Conservation (phyloP, 37 sponge, comb jelly and placozoan genomes). For the Haliclona indistincta region DNA sequence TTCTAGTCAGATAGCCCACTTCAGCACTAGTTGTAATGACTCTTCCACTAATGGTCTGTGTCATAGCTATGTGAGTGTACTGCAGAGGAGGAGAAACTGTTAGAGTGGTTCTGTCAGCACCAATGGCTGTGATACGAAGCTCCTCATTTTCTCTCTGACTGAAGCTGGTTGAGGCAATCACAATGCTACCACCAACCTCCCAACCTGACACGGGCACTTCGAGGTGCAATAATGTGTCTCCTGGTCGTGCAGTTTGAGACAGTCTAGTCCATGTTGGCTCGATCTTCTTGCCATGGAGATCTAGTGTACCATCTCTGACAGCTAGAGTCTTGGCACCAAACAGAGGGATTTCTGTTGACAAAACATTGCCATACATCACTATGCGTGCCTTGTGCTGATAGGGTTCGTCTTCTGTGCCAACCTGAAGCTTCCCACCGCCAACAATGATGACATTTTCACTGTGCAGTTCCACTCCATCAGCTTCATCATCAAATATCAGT, state of each 20-base stretch:
- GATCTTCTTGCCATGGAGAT: slow-evolving; percentile 88
- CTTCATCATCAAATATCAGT: slow-evolving; percentile 91
- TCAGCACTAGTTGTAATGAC: slow-evolving; percentile 78
- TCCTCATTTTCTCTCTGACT: slow-evolving; percentile 92
- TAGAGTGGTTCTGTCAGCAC: slow-evolving; percentile 28
- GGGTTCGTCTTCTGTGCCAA: slow-evolving; percentile 89
- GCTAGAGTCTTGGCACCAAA: slow-evolving; percentile 97
- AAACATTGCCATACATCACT: slow-evolving; percentile 85
- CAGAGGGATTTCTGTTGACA: slow-evolving; percentile 89
- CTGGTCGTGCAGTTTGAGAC: slow-evolving; percentile 59
- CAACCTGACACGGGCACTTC: slow-evolving; percentile 67
- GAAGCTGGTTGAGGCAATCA: slow-evolving; percentile 85
- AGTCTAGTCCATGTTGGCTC: slow-evolving; percentile 91
- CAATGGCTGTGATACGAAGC: slow-evolving; percentile 58
- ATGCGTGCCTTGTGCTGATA: slow-evolving; percentile 82
- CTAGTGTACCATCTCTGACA: slow-evolving; percentile 87
- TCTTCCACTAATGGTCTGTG: slow-evolving; percentile 63
- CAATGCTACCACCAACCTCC: slow-evolving; percentile 81
- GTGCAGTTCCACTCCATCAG: slow-evolving; percentile 67
- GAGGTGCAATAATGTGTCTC: slow-evolving; percentile 47
- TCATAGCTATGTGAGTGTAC: slow-evolving; percentile 77
- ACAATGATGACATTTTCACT: slow-evolving; percentile 81
- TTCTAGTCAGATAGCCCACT: slow-evolving; percentile 92
- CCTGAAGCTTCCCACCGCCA: slow-evolving; percentile 68
- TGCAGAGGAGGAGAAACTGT: slow-evolving; percentile 46